phyloP scores from a whole-genome alignment of 2,113 vertebrate species.

The Manacus vitellinus region DNA sequence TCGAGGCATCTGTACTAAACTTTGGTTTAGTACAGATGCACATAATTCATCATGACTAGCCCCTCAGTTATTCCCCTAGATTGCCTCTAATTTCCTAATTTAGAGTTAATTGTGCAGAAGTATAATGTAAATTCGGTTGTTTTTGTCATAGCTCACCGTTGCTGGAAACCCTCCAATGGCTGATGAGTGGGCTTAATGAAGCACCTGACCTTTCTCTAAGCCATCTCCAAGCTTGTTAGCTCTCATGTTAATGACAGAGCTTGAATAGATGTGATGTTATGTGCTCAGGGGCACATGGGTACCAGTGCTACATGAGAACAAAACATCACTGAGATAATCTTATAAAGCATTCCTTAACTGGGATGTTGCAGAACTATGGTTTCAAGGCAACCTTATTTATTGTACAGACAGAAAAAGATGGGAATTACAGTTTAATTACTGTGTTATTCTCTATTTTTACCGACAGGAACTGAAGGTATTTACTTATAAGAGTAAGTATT shows the following conservation, averaged over 20 bases:
- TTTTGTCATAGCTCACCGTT: not conserved
- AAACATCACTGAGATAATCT: accelerated
- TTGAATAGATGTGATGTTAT: not conserved
- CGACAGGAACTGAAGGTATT: not conserved
- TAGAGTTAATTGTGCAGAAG: not conserved
- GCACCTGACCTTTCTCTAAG: conserved; percentile 43
- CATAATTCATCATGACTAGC: not conserved
- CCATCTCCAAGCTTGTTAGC: conserved; percentile 21
- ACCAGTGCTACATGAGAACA: not conserved
- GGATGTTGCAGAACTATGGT: not conserved
- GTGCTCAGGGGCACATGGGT: not conserved
- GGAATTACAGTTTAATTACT: not conserved
- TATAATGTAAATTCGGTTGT: not conserved
- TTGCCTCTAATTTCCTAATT: not conserved
- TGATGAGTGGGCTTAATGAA: conserved; percentile 32
- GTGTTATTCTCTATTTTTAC: not conserved
- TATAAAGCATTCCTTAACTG: not conserved
- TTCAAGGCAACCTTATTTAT: not conserved
- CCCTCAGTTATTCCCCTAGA: conserved; percentile 1
- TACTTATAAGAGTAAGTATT: not conserved
- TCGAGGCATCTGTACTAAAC: not conserved
- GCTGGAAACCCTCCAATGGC: not conserved
- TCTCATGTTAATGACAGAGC: not conserved
- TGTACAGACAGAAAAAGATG: not conserved
- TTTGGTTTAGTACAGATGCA: not conserved